Conservation (phyloP, 1,140 invertebrate genomes). For the Aphidius ervi region DNA sequence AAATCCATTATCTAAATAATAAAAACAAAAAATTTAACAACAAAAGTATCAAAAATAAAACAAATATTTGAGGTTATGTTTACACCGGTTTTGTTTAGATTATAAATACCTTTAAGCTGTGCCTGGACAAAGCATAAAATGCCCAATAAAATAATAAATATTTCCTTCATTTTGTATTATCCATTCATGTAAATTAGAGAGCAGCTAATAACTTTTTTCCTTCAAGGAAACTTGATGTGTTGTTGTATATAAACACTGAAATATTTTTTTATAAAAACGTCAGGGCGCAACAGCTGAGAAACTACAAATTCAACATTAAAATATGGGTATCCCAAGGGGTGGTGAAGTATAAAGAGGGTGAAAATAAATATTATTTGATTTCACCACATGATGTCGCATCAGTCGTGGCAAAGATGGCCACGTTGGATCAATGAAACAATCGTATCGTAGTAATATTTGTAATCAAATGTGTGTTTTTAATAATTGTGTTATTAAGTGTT, state of each 20-base stretch:
- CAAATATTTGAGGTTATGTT: background rate
- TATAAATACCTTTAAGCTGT: too few relatives aligned
- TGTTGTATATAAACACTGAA: too few relatives aligned
- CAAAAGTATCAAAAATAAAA: background rate
- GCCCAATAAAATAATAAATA: too few relatives aligned
- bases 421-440: constrained; percentile 70
- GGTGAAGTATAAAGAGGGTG: background rate
- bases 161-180: too few relatives aligned
- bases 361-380: constrained; percentile 7
- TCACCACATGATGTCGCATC: constrained; percentile 52
- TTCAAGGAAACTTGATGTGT: too few relatives aligned
- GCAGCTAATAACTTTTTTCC: too few relatives aligned
- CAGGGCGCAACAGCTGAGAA: constrained; percentile 33
- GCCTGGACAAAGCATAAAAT: too few relatives aligned
- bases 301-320: background rate
- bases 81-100: too few relatives aligned
- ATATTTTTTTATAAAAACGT: background rate
- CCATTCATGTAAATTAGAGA: too few relatives aligned
- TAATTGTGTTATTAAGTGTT: constrained; percentile 48
- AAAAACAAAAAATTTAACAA: background rate
- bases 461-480: constrained; percentile 54
- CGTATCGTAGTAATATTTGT: constrained; percentile 57
- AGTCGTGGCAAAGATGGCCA: constrained; percentile 61
- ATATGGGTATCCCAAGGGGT: background rate
- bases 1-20: constrained; percentile 37